phyloP scores from a whole-genome alignment of 1,140 invertebrate species.

The Caenorhabditis briggsae region DNA sequence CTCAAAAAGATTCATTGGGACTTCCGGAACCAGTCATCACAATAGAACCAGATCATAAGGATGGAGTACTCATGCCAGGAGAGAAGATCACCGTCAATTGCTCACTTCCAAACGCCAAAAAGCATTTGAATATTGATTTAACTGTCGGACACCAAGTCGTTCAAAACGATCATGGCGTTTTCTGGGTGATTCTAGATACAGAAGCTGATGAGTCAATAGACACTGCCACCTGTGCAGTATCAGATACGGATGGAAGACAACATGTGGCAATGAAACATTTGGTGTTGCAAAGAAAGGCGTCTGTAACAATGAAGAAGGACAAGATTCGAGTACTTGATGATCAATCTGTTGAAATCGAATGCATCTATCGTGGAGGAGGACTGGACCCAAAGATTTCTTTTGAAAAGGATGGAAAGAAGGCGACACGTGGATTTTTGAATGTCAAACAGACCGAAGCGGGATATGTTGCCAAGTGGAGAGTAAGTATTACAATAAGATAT shows the following conservation, averaged over 20 bases:
- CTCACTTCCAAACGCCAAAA: slow-evolving; percentile 45
- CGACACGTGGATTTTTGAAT: slow-evolving; percentile 8
- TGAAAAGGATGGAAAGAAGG: slow-evolving; percentile 55
- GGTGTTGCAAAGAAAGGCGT: slow-evolving; percentile 17
- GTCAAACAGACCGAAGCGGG: slow-evolving; percentile 17
- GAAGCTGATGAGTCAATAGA: slow-evolving; percentile 54
- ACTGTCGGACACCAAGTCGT: slow-evolving; percentile 50
- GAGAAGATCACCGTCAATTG: slow-evolving; percentile 57
- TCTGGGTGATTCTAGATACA: slow-evolving; percentile 45
- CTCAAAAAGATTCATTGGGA: slow-evolving; percentile 29
- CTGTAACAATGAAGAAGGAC: slow-evolving; percentile 46
- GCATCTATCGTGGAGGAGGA: slow-evolving; percentile 50
- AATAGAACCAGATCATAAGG: slow-evolving; percentile 43
- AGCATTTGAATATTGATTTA: slow-evolving; percentile 61
- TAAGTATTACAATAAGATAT: background rate
- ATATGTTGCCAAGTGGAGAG: background rate
- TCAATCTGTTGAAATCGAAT: slow-evolving; percentile 54
- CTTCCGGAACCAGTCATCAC: slow-evolving; percentile 57
- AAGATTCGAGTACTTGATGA: slow-evolving; percentile 51
- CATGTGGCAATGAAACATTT: slow-evolving; percentile 61
- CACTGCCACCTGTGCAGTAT: slow-evolving; percentile 59
- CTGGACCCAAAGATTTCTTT: slow-evolving; percentile 53
- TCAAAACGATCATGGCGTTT: slow-evolving; percentile 58
- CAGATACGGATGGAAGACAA: slow-evolving; percentile 59
- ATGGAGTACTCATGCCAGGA: slow-evolving; percentile 30